Conservation (phyloP, 2,888 invertebrate species). For the Scrobipalpa costella region DNA sequence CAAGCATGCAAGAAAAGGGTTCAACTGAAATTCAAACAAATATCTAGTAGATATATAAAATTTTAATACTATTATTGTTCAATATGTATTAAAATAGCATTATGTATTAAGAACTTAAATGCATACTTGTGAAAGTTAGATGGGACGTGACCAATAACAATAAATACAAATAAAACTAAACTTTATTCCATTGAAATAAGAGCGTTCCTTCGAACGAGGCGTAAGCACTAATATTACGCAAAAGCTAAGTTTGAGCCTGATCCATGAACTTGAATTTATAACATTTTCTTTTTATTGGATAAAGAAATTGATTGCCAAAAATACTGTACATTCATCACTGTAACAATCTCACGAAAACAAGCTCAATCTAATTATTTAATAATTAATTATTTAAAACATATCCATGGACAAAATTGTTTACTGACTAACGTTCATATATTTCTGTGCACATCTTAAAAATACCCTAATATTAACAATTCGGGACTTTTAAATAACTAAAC, state of each 20-base stretch:
- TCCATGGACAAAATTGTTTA: constrained; percentile 35
- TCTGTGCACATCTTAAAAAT: constrained; percentile 6
- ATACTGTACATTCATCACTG: not conserved
- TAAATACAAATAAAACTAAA: constrained; percentile 41
- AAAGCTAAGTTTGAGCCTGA: constrained; percentile 39
- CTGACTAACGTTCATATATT: constrained; percentile 1
- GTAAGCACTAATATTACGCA: constrained; percentile 52
- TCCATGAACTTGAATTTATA: constrained; percentile 12
- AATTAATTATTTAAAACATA: constrained; percentile 19
- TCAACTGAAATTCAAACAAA: constrained; percentile 38
- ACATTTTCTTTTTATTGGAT: no score
- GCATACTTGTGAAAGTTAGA: constrained; percentile 36
- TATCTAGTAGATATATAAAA: constrained; percentile 50
- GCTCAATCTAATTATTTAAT: constrained; percentile 22
- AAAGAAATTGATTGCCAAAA: not conserved
- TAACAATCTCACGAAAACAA: constrained; percentile 20
- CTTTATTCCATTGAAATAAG: constrained; percentile 36
- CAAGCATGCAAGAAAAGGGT: no score
- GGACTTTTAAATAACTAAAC: constrained; percentile 3
- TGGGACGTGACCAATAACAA: constrained; percentile 42
- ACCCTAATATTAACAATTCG: not conserved
- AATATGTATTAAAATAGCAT: constrained; percentile 49
- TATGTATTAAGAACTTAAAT: constrained; percentile 42
- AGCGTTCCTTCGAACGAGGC: constrained; percentile 44
- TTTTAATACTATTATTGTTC: constrained; percentile 74